Conservation (phyloP, 2,113 vertebrate species). For the Elgaria multicarinata region DNA sequence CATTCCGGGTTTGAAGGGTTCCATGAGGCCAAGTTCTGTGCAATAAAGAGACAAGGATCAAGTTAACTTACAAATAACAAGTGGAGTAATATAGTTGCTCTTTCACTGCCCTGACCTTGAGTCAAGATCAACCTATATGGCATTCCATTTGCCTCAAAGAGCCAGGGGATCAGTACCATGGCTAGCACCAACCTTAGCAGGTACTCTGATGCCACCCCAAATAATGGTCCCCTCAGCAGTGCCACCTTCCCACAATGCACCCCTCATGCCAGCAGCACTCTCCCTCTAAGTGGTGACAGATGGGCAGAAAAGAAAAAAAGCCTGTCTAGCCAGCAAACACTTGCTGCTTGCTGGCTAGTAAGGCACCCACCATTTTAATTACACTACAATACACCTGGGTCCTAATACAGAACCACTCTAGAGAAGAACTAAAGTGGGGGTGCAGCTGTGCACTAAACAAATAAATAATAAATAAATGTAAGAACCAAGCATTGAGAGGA, state of each 20-base stretch:
- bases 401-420: not conserved
- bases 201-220: not conserved
- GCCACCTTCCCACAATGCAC: not conserved
- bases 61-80: constrained; percentile 9
- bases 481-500: too few relatives aligned
- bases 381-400: not conserved
- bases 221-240: too few relatives aligned
- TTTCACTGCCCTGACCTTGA: not conserved
- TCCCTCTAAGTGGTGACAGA: not conserved
- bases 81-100: not conserved
- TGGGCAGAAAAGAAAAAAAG: not conserved
- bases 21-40: constrained; percentile 92
- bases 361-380: not conserved
- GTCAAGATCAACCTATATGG: not conserved
- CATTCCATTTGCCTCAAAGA: not conserved
- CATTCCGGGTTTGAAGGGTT: constrained; percentile 91
- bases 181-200: not conserved
- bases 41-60: constrained; percentile 29
- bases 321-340: not conserved
- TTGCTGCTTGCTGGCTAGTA: not conserved
- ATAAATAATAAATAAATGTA: too few relatives aligned
- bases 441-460: too few relatives aligned
- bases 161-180: not conserved
- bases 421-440: not conserved
- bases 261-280: not conserved